These are phyloP conservation scores for Cantharis rufa DNA, from an alignment of 2,888 invertebrate species.

Conservation along the genomic window DNA sequence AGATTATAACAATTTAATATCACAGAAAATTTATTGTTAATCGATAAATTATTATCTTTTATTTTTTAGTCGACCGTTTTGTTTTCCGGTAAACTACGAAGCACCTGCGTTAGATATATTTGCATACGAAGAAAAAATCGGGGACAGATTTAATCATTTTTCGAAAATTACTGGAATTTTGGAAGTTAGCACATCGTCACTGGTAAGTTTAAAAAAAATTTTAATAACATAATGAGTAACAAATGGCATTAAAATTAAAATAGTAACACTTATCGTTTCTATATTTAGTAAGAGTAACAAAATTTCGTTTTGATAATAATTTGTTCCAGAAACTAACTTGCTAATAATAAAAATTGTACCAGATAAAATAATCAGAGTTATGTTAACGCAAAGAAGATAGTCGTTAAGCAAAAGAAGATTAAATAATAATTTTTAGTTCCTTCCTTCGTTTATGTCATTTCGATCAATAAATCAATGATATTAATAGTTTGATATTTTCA, in stretches of 20 bases:
- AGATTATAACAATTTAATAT: neutral
- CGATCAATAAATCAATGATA: neutral
- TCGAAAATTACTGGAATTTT: conserved; percentile 31
- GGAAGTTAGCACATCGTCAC: conserved; percentile 35
- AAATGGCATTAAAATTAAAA: neutral
- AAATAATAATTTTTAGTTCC: neutral
- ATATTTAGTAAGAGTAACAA: neutral
- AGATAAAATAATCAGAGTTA: neutral
- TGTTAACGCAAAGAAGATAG: neutral
- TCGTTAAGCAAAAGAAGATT: neutral
- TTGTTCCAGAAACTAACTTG: neutral
- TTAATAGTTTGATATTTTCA: neutral
- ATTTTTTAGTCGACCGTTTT: conserved; percentile 35
- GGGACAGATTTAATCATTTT: conserved; percentile 36
- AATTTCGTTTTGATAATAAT: neutral
- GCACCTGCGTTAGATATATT: conserved; percentile 31
- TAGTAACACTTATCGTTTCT: neutral
- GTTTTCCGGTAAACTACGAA: conserved; percentile 33
- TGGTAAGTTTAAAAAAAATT: conserved; percentile 37
- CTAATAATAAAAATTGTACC: neutral
- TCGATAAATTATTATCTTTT: neutral
- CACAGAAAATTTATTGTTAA: neutral
- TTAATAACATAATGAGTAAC: neutral
- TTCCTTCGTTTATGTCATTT: neutral
- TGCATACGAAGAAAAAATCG: conserved; percentile 30